Evolutionary conservation across 2,888 invertebrate genomes (phyloP), one percentile per base, ranked within the genome.

Genomic region (Tortricodes alternella): DNA sequence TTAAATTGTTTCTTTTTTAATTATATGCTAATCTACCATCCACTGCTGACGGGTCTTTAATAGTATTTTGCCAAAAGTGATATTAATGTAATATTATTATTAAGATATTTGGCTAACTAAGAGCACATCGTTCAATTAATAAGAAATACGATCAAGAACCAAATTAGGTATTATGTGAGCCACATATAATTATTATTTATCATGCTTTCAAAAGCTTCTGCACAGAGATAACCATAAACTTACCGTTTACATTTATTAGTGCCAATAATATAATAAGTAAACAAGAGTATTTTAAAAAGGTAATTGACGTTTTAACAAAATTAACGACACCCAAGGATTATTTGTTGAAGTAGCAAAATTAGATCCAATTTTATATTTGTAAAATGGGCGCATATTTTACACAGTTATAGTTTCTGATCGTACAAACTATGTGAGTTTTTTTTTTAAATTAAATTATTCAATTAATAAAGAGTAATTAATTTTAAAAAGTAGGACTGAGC

Each of bases 1-100:
- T 29, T 29, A 4, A 4, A n/a, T 11, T 44, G 18, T 11, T 24
- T n/a, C 5, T 8, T 15, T 29, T 44, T 15, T 29, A 7, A 43
- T n/a, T 43, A 5, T 29, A 11, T 29, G 38, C 13, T 21, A 35
- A 18, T 8, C 38, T 11, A 18, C 27, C 7, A 50, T 52, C 34
- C 46, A 38, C 7, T 41, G 32, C 53, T 27, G 24, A 21, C 16
- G 48, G 41, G 41, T 55, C 48, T 34, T 34, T 11, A 35, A 24
- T 44, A 23, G 53, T 59, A 41, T 60, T 61, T 60, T 59, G 63
- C 66, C 65, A 70, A 78, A 83, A 79, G 85, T 85, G 85, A 85
- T 85, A 85, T 73, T 85, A 85, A 75, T 68, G 60, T 85, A 80
- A 75, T 72, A 69, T 41, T 46, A 51, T 51, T 57, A 32, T 52